These are phyloP conservation scores for Stictonetta naevosa DNA, from an alignment of 2,113 vertebrate species.

Conservation along the genomic window DNA sequence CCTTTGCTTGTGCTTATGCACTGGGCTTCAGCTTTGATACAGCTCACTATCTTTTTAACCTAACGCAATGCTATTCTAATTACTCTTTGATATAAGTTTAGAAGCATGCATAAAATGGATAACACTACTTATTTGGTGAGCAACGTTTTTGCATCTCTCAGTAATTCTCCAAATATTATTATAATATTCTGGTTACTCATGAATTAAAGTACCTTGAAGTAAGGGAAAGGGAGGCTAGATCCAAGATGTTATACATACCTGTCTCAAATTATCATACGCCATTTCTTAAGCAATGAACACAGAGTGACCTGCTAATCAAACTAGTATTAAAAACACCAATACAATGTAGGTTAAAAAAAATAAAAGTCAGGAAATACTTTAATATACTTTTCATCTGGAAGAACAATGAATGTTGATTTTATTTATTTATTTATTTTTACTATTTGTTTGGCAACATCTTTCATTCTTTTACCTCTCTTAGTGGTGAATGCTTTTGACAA, in stretches of 20 bases:
- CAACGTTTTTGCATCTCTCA: neutral
- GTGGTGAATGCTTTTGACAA: constrained; percentile 59
- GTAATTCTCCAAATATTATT: neutral
- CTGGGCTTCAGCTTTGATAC: neutral
- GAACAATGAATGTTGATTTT: neutral
- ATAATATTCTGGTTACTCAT: neutral
- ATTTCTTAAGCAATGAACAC: neutral
- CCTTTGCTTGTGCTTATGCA: accelerated
- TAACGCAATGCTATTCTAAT: neutral
- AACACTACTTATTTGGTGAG: neutral
- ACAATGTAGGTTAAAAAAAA: neutral
- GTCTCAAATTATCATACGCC: neutral
- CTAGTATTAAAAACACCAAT: neutral
- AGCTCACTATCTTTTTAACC: neutral
- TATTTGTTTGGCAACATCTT: constrained; percentile 22
- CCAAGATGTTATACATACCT: neutral
- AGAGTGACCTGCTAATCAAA: neutral
- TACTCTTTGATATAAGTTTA: neutral
- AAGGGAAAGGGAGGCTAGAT: neutral
- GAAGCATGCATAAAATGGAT: neutral
- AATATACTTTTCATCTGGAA: neutral
- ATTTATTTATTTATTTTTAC: constrained; percentile 6
- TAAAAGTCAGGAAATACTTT: neutral
- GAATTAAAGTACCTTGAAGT: neutral
- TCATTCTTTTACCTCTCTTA: constrained; percentile 73